Evolutionary conservation across 2,113 vertebrate genomes (phyloP), one percentile per base, ranked within the genome.

Genomic region (Cyprinodon tularosa): DNA sequence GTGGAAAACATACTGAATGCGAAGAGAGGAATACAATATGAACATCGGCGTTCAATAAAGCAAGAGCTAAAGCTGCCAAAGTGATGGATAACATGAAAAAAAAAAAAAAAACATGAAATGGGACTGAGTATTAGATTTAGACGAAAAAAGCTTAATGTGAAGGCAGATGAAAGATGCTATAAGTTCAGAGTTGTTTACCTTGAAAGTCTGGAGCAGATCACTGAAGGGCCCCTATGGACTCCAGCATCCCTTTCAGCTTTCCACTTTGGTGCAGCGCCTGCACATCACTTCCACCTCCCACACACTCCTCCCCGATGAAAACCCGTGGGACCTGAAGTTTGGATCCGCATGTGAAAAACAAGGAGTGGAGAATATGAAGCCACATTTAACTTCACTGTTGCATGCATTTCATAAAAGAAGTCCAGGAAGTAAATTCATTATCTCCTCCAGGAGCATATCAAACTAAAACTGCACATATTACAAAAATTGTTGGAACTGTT

Each of bases 251-350:
- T 45, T 92, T 22, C 72, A 97, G 93, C 68, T 94, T 69, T 1
- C 93, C 93, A 0, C 39, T 88, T 13, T 62, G 9, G 0, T 93
- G 79, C 84, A 97, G 78, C 0, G 47, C 68, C 0, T 39, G 12
- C 12, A 96, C 93, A 0, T 97, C 95, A 4, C 61, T 91, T 68
- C 93, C 93, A 0, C 96, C 97, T 7, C 96, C 96, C 0, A 97
- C 81, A 50, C 95, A 96, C 1, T 92, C 62, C 71, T 92, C 88
- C 0, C 96, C 97, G 0, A 97, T 88, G 78, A 96, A 97, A 71
- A 98, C 92, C 0, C 94, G 90, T 0, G 96, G 96, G 12, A 96
- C 95, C 96, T 97, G 9, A 39, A 14, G 3, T 29, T 60, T 15
- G 6, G 37, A 44, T 22, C 12, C 63, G 48, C 1, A 37, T 7